Evolutionary conservation across 2,797 vertebrate genomes (phyloP).

Genomic region (Gastrophryne carolinensis): DNA sequence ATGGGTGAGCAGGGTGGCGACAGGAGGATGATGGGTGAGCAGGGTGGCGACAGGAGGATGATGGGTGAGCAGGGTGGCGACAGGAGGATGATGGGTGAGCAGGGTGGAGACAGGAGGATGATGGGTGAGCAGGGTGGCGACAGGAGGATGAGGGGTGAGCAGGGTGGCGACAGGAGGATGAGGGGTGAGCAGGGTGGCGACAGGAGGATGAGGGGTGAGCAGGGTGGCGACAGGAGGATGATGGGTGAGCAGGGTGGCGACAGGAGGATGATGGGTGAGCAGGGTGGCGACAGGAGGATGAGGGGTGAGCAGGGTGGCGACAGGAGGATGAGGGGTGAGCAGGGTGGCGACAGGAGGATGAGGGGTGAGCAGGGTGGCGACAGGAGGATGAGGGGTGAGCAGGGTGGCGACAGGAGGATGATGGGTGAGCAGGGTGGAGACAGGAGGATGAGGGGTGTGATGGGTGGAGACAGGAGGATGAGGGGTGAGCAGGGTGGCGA

Average conservation of each 20-base stretch:
- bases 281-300: background rate
- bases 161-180: too few relatives aligned
- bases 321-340: background rate
- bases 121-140: too few relatives aligned
- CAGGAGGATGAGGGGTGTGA: too few relatives aligned
- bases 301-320: background rate
- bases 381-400: too few relatives aligned
- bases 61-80: background rate
- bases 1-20: background rate
- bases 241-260: background rate
- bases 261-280: too few relatives aligned
- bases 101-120: too few relatives aligned
- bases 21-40: background rate
- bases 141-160: too few relatives aligned
- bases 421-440: background rate
- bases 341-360: background rate
- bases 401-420: background rate
- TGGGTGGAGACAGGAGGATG: too few relatives aligned
- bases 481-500: too few relatives aligned
- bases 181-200: too few relatives aligned
- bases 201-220: too few relatives aligned
- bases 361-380: background rate
- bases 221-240: too few relatives aligned
- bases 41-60: background rate
- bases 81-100: background rate